phyloP scores from a whole-genome alignment of 2,113 vertebrate species.

The Piaya cayana region DNA sequence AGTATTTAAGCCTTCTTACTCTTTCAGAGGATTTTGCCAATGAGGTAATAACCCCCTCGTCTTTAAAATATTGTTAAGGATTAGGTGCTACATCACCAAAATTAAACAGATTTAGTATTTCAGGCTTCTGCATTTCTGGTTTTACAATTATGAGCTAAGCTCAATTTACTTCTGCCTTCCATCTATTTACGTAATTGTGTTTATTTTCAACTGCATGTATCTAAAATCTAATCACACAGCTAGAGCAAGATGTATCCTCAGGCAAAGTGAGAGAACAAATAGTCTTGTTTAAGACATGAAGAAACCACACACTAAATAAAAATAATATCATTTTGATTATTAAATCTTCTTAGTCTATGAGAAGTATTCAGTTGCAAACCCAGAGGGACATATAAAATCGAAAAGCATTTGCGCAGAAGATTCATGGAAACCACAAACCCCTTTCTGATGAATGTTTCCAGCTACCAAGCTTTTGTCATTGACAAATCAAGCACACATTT shows the following conservation, averaged over 20 bases:
- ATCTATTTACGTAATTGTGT: constrained; percentile 29
- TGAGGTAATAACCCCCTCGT: background rate
- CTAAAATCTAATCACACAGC: constrained; percentile 56
- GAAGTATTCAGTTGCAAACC: constrained; percentile 30
- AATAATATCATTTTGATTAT: constrained; percentile 52
- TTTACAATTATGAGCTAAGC: constrained; percentile 40
- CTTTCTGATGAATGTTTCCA: background rate
- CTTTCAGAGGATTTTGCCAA: background rate
- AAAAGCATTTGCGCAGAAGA: background rate
- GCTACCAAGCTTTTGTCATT: background rate
- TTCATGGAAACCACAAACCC: constrained; percentile 16
- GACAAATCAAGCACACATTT: background rate
- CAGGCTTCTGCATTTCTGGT: background rate
- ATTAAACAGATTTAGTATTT: background rate
- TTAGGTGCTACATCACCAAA: background rate
- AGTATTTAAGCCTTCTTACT: background rate
- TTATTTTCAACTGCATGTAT: constrained; percentile 47
- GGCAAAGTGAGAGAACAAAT: constrained; percentile 47
- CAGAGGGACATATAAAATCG: constrained; percentile 48
- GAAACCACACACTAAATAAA: constrained; percentile 48
- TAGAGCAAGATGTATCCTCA: constrained; percentile 28
- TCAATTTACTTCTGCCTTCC: constrained; percentile 39
- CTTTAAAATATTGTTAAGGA: background rate
- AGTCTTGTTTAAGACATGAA: constrained; percentile 46
- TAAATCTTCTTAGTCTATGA: constrained; percentile 17